A percentile compares a stretch with the other conserved stretches of the same genome.
Evolutionary conservation across 2,888 invertebrate species (phyloP).

Genomic region (Fragum whitleyi): DNA sequence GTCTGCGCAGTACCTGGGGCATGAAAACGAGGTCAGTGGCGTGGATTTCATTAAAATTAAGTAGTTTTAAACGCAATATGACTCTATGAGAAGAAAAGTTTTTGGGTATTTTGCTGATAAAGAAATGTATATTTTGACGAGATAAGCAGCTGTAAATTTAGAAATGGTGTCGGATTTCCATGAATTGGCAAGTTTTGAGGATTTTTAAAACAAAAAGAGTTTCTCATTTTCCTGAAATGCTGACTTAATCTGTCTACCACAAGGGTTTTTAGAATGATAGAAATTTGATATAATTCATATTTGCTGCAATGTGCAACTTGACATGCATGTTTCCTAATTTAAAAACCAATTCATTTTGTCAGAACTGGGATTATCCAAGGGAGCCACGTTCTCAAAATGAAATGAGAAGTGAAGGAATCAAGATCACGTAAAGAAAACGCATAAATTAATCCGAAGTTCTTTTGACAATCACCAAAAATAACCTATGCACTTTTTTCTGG

Average conservation of each 20-base stretch:
- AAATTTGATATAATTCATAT: too few species aligned
- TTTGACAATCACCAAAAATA: too few species aligned
- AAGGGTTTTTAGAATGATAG: too few species aligned
- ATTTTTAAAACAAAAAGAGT: background rate
- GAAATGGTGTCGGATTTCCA: conserved; percentile 44
- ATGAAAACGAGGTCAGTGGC: conserved; percentile 42
- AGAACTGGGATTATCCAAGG: too few species aligned
- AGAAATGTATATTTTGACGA: conserved; percentile 18
- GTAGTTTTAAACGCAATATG: conserved; percentile 51
- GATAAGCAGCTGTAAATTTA: conserved; percentile 27
- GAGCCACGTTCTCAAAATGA: too few species aligned
- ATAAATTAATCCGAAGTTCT: too few species aligned
- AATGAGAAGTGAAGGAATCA: too few species aligned
- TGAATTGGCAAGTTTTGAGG: conserved; percentile 44
- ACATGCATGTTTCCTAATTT: too few species aligned
- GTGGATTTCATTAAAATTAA: conserved; percentile 38
- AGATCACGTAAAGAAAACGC: too few species aligned
- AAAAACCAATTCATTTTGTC: too few species aligned
- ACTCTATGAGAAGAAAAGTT: conserved; percentile 44
- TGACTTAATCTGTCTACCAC: background rate
- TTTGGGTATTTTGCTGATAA: conserved; percentile 34
- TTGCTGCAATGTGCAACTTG: too few species aligned
- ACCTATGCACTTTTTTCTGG: too few species aligned
- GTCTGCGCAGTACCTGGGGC: conserved; percentile 15
- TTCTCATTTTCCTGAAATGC: conserved; percentile 2